These are phyloP conservation scores for Atherinosoma microstoma DNA, from an alignment of 2,797 vertebrate species.

Conservation along the genomic window DNA sequence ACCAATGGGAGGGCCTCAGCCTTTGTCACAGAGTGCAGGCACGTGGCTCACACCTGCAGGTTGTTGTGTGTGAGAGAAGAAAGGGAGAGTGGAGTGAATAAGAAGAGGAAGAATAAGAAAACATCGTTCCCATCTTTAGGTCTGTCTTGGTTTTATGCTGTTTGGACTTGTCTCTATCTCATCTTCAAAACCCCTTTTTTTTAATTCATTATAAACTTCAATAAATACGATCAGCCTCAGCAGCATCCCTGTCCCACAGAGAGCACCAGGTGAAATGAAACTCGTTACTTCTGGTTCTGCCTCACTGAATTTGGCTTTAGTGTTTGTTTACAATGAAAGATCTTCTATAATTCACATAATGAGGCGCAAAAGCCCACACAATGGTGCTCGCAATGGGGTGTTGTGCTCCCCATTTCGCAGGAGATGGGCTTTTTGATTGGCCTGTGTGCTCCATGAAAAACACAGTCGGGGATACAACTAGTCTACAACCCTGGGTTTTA, in stretches of 20 bases:
- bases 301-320: constrained; percentile 56
- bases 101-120: neutral
- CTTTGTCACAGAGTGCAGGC: constrained; percentile 76
- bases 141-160: neutral
- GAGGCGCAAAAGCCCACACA: constrained; percentile 78
- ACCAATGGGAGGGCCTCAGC: constrained; percentile 71
- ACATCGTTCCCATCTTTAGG: neutral
- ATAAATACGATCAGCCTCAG: neutral
- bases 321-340: constrained; percentile 81
- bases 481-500: constrained; percentile 77
- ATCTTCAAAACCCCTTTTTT: neutral
- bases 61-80: constrained; percentile 31
- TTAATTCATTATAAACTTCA: neutral
- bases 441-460: constrained; percentile 76
- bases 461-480: constrained; percentile 81
- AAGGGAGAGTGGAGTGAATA: neutral
- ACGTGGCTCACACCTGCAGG: constrained; percentile 85
- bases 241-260: constrained; percentile 56
- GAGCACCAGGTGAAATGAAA: constrained; percentile 74
- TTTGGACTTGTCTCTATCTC: neutral
- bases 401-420: constrained; percentile 72
- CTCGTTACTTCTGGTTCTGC: constrained; percentile 65
- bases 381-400: constrained; percentile 77
- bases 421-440: constrained; percentile 78
- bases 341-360: constrained; percentile 81